Base-by-base conservation (phyloP, 2,797 vertebrate species). In the Florisuga fusca region DNA sequence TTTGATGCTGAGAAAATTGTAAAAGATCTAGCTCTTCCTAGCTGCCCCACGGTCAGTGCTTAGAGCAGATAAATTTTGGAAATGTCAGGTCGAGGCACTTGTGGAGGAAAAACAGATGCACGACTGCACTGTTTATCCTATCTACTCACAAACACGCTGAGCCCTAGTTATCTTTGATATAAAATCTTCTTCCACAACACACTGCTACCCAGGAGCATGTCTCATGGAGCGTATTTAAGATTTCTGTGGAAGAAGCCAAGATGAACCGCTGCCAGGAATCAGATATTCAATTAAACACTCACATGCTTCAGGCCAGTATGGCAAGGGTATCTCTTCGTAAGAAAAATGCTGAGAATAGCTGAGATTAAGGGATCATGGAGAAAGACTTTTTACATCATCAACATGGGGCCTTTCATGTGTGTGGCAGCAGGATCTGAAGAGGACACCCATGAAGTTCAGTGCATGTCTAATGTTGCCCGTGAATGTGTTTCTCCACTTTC, bases 161-260 rank as follows among this genome's bases (percentile, higher is more conserved):
- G 41, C 22, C 50, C 61, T n/a, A 69, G 38, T 68, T 31, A 63
- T 82, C 84, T 92, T 26, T 48, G 33, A 79, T 84, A 87, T 66
- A 58, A 90, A 93, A 84, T 91, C 68, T 92, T 83, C 58, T 66
- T 87, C 46, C 66, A 62, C 51, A 86, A 55, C 75, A 63, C 76
- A 77, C 71, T 88, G 80, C 66, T 93, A 88, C 81, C 90, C 88
- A 82, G 81, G 86, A 93, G 58, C 66, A 84, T 54, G 54, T 92
- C 66, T 81, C 77, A 78, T 17, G 17, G 74, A 95, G 51, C 62
- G n/a, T 73, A 80, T 79, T 79, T 92, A 72, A 86, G 55, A 76
- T 79, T 84, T 82, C 55, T 83, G 79, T 23, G 17, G 63, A 76
- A 95, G 66, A 81, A 88, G 71, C 81, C 84, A 92, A 91, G 58